These are phyloP conservation scores for Byasa hedistus DNA, from an alignment of 2,888 invertebrate genomes.

Conservation along the genomic window DNA sequence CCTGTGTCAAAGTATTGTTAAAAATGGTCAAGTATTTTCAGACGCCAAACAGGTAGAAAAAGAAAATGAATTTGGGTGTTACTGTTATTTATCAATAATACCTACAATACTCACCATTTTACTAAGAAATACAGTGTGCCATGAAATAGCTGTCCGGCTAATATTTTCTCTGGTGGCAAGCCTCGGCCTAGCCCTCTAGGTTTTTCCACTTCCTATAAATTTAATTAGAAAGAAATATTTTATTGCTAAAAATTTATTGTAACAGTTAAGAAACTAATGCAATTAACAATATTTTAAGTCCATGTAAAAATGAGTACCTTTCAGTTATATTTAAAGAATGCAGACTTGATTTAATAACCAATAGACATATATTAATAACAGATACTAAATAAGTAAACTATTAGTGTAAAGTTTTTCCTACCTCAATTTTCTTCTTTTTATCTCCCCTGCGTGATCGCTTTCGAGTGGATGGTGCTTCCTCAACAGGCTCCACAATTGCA, in stretches of 20 bases:
- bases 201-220: conserved; percentile 79
- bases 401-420: conserved; percentile 30
- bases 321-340: too few relatives aligned
- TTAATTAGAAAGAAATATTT: conserved; percentile 1
- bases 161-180: conserved; percentile 90
- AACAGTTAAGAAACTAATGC: not conserved
- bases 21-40: too few relatives aligned
- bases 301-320: too few relatives aligned
- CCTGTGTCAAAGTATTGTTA: too few relatives aligned
- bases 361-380: too few relatives aligned
- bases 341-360: too few relatives aligned
- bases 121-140: conserved; percentile 94
- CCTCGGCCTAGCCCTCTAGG: conserved; percentile 89
- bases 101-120: conserved; percentile 85
- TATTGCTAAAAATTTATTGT: not conserved
- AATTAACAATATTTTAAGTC: too few relatives aligned
- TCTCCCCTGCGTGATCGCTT: conserved; percentile 55
- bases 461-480: conserved; percentile 52
- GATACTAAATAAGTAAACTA: too few relatives aligned
- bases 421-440: conserved; percentile 62
- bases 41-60: too few relatives aligned
- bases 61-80: too few relatives aligned
- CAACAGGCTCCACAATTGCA: conserved; percentile 42
- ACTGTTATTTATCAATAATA: not conserved
- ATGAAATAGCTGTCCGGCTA: conserved; percentile 93